These are phyloP conservation scores for Antennarius maculatus DNA, from an alignment of 2,797 vertebrate genomes.

Conservation along the genomic window DNA sequence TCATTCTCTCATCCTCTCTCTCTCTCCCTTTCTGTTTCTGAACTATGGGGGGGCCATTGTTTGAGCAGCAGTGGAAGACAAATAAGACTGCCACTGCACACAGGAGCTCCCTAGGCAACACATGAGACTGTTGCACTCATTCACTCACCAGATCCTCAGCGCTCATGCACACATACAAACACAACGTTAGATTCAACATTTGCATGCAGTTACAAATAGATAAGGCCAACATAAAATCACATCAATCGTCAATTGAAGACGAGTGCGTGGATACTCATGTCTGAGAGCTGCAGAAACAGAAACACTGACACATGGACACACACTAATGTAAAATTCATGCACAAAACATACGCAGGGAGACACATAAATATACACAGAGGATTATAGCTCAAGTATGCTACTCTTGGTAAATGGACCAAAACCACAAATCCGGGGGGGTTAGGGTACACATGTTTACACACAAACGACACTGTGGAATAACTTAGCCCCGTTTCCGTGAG, in stretches of 20 bases:
- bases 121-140: constrained; percentile 64
- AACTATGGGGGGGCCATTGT: constrained; percentile 76
- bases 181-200: constrained; percentile 14
- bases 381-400: constrained; percentile 34
- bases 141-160: constrained; percentile 45
- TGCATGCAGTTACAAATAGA: constrained; percentile 47
- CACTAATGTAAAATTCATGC: constrained; percentile 8
- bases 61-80: constrained; percentile 78
- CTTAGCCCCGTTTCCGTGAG: constrained; percentile 59
- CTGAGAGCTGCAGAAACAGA: not conserved
- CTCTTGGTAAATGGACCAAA: constrained; percentile 74
- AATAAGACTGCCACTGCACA: constrained; percentile 69
- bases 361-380: constrained; percentile 34
- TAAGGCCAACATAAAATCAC: constrained; percentile 36
- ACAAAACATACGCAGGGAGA: constrained; percentile 20
- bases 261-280: not conserved
- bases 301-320: not conserved
- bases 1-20: constrained; percentile 36
- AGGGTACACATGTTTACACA: constrained; percentile 68
- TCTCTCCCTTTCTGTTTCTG: constrained; percentile 46
- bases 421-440: constrained; percentile 52
- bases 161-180: constrained; percentile 17
- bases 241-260: constrained; percentile 17
- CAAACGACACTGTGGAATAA: constrained; percentile 75
- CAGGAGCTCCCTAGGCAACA: constrained; percentile 72